Percentiles rank a stretch among this genome's conserved stretches.
Evolutionary conservation across 2,797 vertebrate genomes (phyloP).

Genomic region (Simalia tracyae): DNA sequence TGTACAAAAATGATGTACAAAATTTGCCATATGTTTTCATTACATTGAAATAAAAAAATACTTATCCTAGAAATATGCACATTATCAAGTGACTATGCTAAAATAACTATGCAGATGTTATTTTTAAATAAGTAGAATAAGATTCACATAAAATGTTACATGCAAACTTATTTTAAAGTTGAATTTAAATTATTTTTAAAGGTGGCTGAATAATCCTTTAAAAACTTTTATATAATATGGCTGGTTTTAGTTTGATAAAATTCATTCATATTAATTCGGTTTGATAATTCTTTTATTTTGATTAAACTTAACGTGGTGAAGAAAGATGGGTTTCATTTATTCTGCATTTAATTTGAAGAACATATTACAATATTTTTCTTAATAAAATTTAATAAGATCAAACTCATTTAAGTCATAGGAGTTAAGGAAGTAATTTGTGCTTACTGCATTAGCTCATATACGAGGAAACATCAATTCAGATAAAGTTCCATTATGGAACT

Average conservation of each 20-base stretch:
- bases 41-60: not conserved
- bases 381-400: not conserved
- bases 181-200: not conserved
- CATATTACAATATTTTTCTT: conserved; percentile 14
- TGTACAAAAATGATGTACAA: not conserved
- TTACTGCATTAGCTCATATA: not conserved
- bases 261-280: not conserved
- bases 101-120: not conserved
- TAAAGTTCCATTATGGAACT: not conserved
- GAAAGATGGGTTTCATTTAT: not conserved
- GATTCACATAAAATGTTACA: not conserved
- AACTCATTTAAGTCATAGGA: not conserved
- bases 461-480: conserved; percentile 27
- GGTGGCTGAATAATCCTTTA: not conserved
- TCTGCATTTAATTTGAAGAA: conserved; percentile 24
- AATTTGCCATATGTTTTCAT: not conserved
- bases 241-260: not conserved
- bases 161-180: not conserved
- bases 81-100: not conserved
- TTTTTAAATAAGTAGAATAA: not conserved
- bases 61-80: no score
- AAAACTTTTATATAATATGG: not conserved
- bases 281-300: not conserved
- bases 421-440: conserved; percentile 23
- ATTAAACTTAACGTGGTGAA: not conserved